phyloP scores from a whole-genome alignment of 1,140 invertebrate species.

The Chironomus tepperi region DNA sequence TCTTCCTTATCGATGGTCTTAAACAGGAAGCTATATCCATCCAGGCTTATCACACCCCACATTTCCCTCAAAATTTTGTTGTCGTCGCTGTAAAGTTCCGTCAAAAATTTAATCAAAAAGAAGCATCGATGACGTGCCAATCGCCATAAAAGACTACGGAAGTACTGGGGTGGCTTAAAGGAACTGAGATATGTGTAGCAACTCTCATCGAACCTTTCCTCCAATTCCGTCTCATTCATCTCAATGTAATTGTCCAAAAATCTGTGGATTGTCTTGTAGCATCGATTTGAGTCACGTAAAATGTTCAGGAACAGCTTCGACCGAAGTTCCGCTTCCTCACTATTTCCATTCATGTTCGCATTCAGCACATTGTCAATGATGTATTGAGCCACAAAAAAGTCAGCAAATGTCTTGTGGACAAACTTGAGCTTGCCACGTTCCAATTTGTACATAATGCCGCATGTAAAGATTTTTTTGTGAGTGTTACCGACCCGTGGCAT shows the following conservation, averaged over 20 bases:
- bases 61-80: background rate
- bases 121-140: background rate
- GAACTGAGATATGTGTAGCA: background rate
- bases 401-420: background rate
- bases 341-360: background rate
- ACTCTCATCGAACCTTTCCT: background rate
- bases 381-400: background rate
- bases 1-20: background rate
- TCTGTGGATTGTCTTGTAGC: background rate
- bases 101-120: background rate
- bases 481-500: background rate
- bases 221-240: background rate
- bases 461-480: background rate
- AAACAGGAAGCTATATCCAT: background rate
- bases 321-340: background rate
- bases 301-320: background rate
- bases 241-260: constrained; percentile 3
- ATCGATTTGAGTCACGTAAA: background rate
- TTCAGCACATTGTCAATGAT: background rate
- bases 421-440: background rate
- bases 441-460: background rate
- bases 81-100: background rate
- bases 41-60: background rate
- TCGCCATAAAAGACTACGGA: background rate
- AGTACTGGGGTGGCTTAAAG: background rate